Conservation (phyloP, 1,140 invertebrate genomes). For the Heliconius himera region DNA sequence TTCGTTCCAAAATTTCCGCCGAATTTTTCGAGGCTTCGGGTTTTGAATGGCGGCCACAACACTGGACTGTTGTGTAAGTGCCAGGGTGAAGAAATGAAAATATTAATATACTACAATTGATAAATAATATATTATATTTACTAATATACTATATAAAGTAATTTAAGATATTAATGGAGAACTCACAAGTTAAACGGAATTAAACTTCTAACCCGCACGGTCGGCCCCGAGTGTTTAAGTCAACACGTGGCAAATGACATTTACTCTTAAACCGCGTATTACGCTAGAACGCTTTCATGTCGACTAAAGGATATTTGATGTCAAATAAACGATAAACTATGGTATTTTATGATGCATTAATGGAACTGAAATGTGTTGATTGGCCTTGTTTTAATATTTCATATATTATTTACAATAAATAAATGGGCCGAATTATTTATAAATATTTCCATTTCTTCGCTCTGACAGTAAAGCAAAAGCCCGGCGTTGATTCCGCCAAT, state of each 20-base stretch:
- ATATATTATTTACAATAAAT: neutral
- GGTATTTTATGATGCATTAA: neutral
- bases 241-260: constrained; percentile 5
- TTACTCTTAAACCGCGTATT: constrained; percentile 4
- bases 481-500: too few relatives aligned
- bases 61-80: too few relatives aligned
- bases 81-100: too few relatives aligned
- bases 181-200: neutral
- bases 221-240: neutral
- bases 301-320: neutral
- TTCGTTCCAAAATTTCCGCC: too few relatives aligned
- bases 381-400: neutral
- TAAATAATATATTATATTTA: neutral
- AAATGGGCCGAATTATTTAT: too few relatives aligned
- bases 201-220: neutral
- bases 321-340: neutral
- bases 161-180: neutral
- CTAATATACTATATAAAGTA: neutral
- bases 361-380: neutral
- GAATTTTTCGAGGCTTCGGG: too few relatives aligned
- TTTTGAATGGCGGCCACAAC: too few relatives aligned
- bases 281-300: neutral
- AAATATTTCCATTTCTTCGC: too few relatives aligned
- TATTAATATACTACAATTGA: too few relatives aligned
- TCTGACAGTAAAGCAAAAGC: too few relatives aligned